A percentile compares a stretch with the other conserved stretches of the same genome.
Conservation (phyloP, 1,140 invertebrate species). For the Trissolcus basalis region DNA sequence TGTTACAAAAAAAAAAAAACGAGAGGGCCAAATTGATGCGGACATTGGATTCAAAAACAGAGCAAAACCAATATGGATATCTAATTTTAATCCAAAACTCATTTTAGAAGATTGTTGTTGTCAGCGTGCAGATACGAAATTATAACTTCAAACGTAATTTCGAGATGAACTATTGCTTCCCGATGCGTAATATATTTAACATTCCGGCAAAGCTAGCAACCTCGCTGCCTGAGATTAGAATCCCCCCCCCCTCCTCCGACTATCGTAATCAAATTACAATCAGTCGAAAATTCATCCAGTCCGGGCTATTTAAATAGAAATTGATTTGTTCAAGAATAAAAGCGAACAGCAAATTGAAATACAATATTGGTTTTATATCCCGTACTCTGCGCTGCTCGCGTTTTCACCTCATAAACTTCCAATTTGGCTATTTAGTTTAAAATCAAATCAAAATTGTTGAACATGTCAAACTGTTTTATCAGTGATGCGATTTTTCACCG, state of each 20-base stretch:
- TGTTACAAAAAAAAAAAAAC: no score
- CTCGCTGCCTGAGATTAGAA: slow-evolving; percentile 8
- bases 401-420: slow-evolving; percentile 20
- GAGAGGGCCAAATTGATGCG: no score
- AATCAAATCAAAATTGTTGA: slow-evolving; percentile 26
- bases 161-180: no score
- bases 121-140: no score
- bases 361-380: slow-evolving; percentile 25
- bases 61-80: no score
- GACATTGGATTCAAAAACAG: no score
- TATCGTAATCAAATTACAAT: slow-evolving; percentile 40
- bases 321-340: slow-evolving; percentile 24
- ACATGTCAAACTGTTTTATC: slow-evolving; percentile 10
- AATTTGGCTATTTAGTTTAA: slow-evolving; percentile 20
- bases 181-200: not conserved
- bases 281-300: slow-evolving; percentile 17
- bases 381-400: not conserved
- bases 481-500: slow-evolving; percentile 4
- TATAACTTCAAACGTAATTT: no score
- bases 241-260: slow-evolving; percentile 14
- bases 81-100: no score
- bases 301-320: slow-evolving; percentile 14
- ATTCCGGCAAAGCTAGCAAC: not conserved
- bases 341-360: slow-evolving; percentile 23
- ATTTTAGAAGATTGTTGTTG: no score